Conservation (phyloP, 2,113 vertebrate species). For the Chloropsis cyanopogon region DNA sequence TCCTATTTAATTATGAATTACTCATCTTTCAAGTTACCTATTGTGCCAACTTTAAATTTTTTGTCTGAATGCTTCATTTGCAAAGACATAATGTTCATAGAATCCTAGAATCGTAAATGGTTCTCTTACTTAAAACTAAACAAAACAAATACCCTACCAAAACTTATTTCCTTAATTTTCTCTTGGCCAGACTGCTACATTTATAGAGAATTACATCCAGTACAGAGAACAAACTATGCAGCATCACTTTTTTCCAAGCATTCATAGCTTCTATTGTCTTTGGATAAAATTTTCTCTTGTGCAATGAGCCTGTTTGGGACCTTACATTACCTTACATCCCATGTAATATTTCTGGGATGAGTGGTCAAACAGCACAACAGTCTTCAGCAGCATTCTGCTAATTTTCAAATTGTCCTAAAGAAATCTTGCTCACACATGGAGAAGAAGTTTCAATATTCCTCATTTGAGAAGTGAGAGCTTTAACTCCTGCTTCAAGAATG, state of each 20-base stretch:
- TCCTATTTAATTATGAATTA: not conserved
- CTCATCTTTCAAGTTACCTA: not conserved
- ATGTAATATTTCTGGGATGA: not conserved
- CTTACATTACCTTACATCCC: not conserved
- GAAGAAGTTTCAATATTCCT: not conserved
- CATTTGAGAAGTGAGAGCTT: not conserved
- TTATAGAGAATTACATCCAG: slow-evolving; percentile 21
- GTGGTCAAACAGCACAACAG: not conserved
- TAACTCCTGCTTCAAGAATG: not conserved
- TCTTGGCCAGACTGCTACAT: slow-evolving; percentile 21
- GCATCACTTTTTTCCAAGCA: not conserved
- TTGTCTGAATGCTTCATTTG: slow-evolving; percentile 17
- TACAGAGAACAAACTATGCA: not conserved
- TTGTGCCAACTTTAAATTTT: not conserved
- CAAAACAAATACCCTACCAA: not conserved
- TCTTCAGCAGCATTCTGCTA: not conserved
- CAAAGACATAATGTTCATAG: not conserved
- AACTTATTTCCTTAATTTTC: slow-evolving; percentile 32
- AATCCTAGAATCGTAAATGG: not conserved
- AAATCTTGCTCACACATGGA: not conserved
- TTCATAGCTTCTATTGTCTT: not conserved
- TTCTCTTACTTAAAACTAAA: not conserved
- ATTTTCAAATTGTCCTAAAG: not conserved
- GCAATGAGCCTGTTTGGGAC: not conserved
- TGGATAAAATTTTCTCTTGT: not conserved